Evolutionary conservation across 1,140 invertebrate species (phyloP), one percentile per base, ranked within the genome.

Genomic region (Neodiprion fabricii): DNA sequence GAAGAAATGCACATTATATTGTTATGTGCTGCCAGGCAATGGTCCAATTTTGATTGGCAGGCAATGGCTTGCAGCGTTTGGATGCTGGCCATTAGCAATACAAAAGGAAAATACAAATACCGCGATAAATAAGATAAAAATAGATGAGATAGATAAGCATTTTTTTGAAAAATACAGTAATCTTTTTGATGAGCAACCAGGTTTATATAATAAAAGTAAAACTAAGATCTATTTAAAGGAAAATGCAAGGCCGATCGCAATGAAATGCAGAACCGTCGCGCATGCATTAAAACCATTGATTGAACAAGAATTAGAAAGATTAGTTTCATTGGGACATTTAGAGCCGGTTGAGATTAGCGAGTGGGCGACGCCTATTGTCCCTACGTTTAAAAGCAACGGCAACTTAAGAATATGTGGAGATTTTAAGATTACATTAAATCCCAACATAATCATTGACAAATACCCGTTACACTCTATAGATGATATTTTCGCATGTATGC

Each of bases 301-400:
- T 4, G 72, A 76, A 48, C 9, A 71, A 3, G 68, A 76, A 23
- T 11, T 76, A 1, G 17, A 67, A 0, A 9, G 75, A 1, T 70
- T 76, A 5, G 61, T 85, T 1, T 69, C 75, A 9, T 84, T 87
- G 72, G 17, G 53, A 40, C 61, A 72, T 61, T 11, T 76, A 0
- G 48, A 74, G 14, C 12, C 67, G 8, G 21, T 76, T 0, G 49
- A 74, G 1, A 61, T 68, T 0, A 76, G 70, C 8, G 48, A 17
- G 17, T 17, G 17, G 17, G 17, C 17, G 17, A 17, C 17, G 17
- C 17, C 17, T 17, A 17, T 17, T 17, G 17, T 17, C 17, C 17
- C 17, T 17, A 17, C 17, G 17, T 17, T 17, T 17, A 17, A 17
- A 17, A 17, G 17, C 17, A 17, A 17, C 17, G 17, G 17, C 17